Percentiles rank a stretch among this genome's conserved stretches.
Conservation (phyloP, 2,888 invertebrate genomes). For the Mactromeris polynyma region DNA sequence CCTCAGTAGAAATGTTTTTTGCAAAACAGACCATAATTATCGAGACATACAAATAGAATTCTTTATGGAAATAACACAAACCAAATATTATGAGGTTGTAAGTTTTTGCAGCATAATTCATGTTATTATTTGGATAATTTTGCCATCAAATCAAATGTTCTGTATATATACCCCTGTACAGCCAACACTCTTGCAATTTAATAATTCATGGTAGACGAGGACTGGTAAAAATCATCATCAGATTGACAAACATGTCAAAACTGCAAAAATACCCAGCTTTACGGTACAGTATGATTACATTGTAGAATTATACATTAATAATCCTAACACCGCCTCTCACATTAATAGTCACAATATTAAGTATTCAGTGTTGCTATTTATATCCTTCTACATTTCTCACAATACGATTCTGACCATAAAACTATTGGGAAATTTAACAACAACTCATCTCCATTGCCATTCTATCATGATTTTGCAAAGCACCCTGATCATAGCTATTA, state of each 20-base stretch:
- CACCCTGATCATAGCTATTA: neutral
- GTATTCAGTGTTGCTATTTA: neutral
- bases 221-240: neutral
- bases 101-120: neutral
- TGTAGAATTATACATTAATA: neutral
- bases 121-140: neutral
- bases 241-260: neutral
- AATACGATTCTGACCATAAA: neutral
- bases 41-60: too few relatives aligned
- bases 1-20: neutral
- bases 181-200: neutral
- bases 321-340: too few relatives aligned
- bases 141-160: neutral
- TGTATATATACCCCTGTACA: neutral
- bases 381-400: neutral
- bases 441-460: conserved; percentile 1
- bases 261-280: neutral
- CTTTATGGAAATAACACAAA: too few relatives aligned
- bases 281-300: neutral
- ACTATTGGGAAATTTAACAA: neutral
- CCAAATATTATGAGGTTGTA: too few relatives aligned
- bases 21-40: neutral
- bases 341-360: too few relatives aligned
- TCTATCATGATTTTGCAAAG: conserved; percentile 6
- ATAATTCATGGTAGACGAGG: neutral